Base-by-base conservation (phyloP, 2,888 invertebrate species). In the Adelphocoris suturalis region DNA sequence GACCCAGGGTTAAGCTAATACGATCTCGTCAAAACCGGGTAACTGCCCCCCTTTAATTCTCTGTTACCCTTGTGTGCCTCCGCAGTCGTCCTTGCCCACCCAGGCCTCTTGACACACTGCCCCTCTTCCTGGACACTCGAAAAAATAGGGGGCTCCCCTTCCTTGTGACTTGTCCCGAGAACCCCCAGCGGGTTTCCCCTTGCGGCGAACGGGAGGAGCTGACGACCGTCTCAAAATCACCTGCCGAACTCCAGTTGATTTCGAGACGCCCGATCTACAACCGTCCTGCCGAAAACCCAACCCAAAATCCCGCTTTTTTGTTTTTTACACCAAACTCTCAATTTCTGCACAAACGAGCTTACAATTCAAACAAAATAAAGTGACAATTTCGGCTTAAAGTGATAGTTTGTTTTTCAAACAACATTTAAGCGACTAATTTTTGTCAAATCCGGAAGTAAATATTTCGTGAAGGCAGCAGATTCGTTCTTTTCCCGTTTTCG, bases 41-140 rank as follows among this genome's bases (percentile, higher is more conserved):
- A 68, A 37, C 2, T 68, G 11, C 0, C 68, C 9, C 61, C 12
- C 68, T 23, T 68, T 11, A 11, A 12, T 23, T 2, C 13, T 68
- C 68, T 0, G 9, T 23, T 19, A n/a, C n/a, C 57, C 16, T n/a
- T 57, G 16, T 57, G 16, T 7, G 57, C n/a, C 5, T 1, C 23
- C 4, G 23, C 5, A 12, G 68, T 11, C 23, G 68, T 68, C 68
- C 68, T 68, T 68, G 68, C 13, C 68, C 5, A 23, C 68, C 13
- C 23, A 19, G 5, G 68, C 12, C 68, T 23, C 68, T 68, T 68
- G 68, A 68, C 68, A 68, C 68, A 68, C 68, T 68, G 23, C 68
- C 68, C 68, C 57, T n/a, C 19, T 19, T 19, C 23, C 1, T 12
- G 68, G 23, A 4, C 27, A n/a, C 14, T 12, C 12, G 52, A 7